Base-by-base conservation (phyloP, 1,140 invertebrate genomes). In the Triops longicaudatus region DNA sequence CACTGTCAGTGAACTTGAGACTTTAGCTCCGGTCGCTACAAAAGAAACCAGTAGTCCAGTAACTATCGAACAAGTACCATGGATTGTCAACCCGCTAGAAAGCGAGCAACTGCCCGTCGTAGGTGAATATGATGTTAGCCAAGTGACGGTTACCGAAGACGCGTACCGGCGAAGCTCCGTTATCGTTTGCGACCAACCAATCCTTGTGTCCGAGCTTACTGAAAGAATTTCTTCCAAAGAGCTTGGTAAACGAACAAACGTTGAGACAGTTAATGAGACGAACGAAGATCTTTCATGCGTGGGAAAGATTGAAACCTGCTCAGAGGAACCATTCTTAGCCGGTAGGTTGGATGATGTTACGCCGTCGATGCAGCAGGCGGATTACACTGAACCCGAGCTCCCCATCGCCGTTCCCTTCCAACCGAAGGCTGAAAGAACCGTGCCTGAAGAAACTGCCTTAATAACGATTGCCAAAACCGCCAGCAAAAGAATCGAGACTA, bases 81-180 rank as follows among this genome's bases (percentile, higher is more conserved):
- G 76, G 72, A 77, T 78, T 7, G 78, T 78, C 31, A 72, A 76
- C 12, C 74, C 78, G 14, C 31, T 73, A 4, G 78, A 28, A 1
- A 76, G 78, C 27, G 75, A 78, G 41, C 27, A 74, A 37, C n/a
- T 41, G 9, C 17, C 44, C 44, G n/a, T 76, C 4, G 78, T 76
- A 12, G 41, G 74, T 9, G 78, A 78, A 44, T 78, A 78, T 27
- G 78, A 78, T 26, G 41, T 78, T 27, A 78, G 76, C 44, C 71
- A 72, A n/a, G 78, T 78, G n/a, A 72, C 75, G 31, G 73, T 73
- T 17, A 37, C 71, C 3, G 77, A 76, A n/a, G 78, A 78, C 27
- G 42, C 50, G 31, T 76, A 72, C 28, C 27, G 76, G 31, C 26
- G 44, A 17, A 72, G 37, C n/a, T 78, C 78, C 12, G 28, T 78